A percentile compares a stretch with the other conserved stretches of the same genome.
These are phyloP conservation scores for Protonibea diacanthus DNA, from an alignment of 2,797 vertebrate species.

Conservation along the genomic window DNA sequence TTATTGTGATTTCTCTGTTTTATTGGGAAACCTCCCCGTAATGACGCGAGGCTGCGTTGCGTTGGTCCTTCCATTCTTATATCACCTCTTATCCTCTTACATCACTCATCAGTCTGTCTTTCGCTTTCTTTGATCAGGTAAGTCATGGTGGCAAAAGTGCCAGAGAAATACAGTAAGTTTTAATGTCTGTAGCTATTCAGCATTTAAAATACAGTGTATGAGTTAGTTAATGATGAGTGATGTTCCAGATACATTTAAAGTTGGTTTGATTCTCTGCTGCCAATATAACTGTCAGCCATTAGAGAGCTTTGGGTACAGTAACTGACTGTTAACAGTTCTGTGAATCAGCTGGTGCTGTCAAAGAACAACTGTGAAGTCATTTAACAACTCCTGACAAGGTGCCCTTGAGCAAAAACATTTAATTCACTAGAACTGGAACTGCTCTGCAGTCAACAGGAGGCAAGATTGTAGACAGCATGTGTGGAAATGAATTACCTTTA, in stretches of 20 bases:
- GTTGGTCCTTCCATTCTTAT: not conserved
- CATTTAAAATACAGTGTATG: not conserved
- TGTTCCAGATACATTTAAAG: not conserved
- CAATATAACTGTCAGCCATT: not conserved
- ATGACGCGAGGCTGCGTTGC: too few relatives aligned
- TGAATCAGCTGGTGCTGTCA: constrained; percentile 15
- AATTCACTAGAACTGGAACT: not conserved
- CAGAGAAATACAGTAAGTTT: not conserved
- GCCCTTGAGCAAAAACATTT: constrained; percentile 19
- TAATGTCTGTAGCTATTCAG: not conserved
- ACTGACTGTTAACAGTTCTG: constrained; percentile 1
- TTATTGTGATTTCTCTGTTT: not conserved
- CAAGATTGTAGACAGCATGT: not conserved
- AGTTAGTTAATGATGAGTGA: not conserved
- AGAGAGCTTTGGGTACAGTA: constrained; percentile 1
- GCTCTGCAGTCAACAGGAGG: not conserved
- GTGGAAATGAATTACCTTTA: not conserved
- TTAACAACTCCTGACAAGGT: constrained; percentile 21
- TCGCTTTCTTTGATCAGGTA: not conserved
- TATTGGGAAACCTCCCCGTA: not conserved
- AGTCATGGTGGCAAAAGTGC: not conserved
- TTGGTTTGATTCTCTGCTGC: constrained; percentile 1
- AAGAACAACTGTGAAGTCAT: constrained; percentile 15
- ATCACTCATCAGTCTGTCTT: not conserved
- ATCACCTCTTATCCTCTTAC: not conserved